These are phyloP conservation scores for Sphaerophoria taeniata DNA, from an alignment of 2,888 invertebrate species.

Conservation along the genomic window DNA sequence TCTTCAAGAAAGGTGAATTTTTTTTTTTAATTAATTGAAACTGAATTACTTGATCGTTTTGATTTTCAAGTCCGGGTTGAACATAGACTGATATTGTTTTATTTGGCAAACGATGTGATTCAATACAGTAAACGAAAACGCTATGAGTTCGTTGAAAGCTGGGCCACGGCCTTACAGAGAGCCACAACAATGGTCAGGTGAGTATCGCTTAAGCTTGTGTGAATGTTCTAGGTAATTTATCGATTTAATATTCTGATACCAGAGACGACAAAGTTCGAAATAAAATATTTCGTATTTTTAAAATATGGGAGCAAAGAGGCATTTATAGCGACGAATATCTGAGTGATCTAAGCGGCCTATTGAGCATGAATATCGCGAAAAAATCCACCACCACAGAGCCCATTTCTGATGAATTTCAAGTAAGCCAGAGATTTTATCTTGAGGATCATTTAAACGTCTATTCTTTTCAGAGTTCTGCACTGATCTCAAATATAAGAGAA, in stretches of 20 bases:
- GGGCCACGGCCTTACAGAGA: constrained; percentile 95
- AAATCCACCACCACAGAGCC: constrained; percentile 77
- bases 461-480: constrained; percentile 86
- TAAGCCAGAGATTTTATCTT: constrained; percentile 23
- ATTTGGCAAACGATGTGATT: constrained; percentile 98
- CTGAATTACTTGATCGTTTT: not conserved
- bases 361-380: constrained; percentile 89
- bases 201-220: constrained; percentile 47
- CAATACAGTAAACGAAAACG: constrained; percentile 97
- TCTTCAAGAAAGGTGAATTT: constrained; percentile 90
- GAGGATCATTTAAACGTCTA: not conserved
- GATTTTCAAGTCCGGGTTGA: constrained; percentile 88
- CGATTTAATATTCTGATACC: constrained; percentile 49
- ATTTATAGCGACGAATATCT: constrained; percentile 96
- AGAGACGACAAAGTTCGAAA: constrained; percentile 95
- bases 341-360: constrained; percentile 91
- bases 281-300: constrained; percentile 94
- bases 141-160: constrained; percentile 95
- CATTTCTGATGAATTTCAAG: constrained; percentile 80
- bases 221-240: not conserved
- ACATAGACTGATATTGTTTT: constrained; percentile 94
- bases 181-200: constrained; percentile 94
- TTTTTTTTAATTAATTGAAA: not conserved
- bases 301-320: constrained; percentile 97
- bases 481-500: constrained; percentile 90